phyloP scores from a whole-genome alignment of 1,140 invertebrate species.

The Zaprionus vittiger region DNA sequence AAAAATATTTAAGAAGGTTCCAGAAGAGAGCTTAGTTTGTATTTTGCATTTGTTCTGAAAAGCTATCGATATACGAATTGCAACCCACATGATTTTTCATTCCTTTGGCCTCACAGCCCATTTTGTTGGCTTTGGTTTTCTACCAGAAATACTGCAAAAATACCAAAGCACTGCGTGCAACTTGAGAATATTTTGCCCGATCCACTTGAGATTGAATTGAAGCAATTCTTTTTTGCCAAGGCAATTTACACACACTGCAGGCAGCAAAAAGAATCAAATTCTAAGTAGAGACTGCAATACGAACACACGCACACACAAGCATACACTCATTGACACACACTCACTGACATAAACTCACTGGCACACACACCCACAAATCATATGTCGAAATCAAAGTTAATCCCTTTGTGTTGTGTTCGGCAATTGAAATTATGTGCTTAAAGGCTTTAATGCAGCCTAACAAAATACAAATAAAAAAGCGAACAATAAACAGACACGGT shows the following conservation, averaged over 20 bases:
- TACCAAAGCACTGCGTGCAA: constrained; percentile 20
- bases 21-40: background rate
- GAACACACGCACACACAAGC: background rate
- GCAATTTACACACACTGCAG: constrained; percentile 19
- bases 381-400: constrained; percentile 81
- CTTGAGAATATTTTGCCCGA: constrained; percentile 17
- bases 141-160: background rate
- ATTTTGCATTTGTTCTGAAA: background rate
- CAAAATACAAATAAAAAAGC: constrained; percentile 66
- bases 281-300: background rate
- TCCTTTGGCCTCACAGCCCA: background rate
- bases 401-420: constrained; percentile 77
- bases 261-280: constrained; percentile 13
- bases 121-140: background rate
- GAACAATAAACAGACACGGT: constrained; percentile 12
- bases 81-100: background rate
- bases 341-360: constrained; percentile 12
- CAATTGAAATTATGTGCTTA: constrained; percentile 82
- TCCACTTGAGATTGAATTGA: background rate
- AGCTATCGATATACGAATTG: background rate
- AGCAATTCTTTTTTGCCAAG: constrained; percentile 1
- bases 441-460: constrained; percentile 70
- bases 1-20: background rate
- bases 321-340: background rate
- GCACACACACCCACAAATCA: constrained; percentile 50